Percentiles rank a stretch among this genome's conserved stretches.
Conservation (phyloP, 2,888 invertebrate species). For the Latrodectus hesperus region DNA sequence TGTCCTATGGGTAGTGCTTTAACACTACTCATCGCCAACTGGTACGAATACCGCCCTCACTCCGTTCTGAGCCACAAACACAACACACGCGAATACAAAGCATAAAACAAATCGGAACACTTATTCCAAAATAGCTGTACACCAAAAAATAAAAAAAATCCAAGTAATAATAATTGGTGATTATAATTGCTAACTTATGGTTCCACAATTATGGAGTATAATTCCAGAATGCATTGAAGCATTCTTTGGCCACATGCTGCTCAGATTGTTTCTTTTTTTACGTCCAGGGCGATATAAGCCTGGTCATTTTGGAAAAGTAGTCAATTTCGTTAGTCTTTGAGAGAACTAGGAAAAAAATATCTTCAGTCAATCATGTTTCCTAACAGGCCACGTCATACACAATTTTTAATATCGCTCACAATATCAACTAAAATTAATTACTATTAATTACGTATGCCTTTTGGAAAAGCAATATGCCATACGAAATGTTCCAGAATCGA, state of each 20-base stretch:
- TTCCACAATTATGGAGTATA: slow-evolving; percentile 20
- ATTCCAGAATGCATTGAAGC: neutral
- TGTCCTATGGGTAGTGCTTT: slow-evolving; percentile 67
- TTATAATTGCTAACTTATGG: slow-evolving; percentile 33
- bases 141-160: slow-evolving; percentile 49
- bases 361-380: neutral
- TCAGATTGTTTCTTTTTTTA: slow-evolving; percentile 8
- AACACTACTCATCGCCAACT: slow-evolving; percentile 67
- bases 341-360: neutral
- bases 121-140: slow-evolving; percentile 64
- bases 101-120: slow-evolving; percentile 56
- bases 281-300: slow-evolving; percentile 26
- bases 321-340: neutral
- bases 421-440: neutral
- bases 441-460: neutral
- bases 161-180: neutral
- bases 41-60: slow-evolving; percentile 31
- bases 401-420: neutral
- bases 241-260: slow-evolving; percentile 44
- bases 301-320: slow-evolving; percentile 4
- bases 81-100: slow-evolving; percentile 50
- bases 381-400: neutral
- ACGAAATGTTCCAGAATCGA: neutral
- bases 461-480: neutral
- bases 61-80: slow-evolving; percentile 29